Percentiles rank a stretch among this genome's conserved stretches.
phyloP scores from a whole-genome alignment of 2,888 invertebrate genomes.

The Zaprionus lineosus region DNA sequence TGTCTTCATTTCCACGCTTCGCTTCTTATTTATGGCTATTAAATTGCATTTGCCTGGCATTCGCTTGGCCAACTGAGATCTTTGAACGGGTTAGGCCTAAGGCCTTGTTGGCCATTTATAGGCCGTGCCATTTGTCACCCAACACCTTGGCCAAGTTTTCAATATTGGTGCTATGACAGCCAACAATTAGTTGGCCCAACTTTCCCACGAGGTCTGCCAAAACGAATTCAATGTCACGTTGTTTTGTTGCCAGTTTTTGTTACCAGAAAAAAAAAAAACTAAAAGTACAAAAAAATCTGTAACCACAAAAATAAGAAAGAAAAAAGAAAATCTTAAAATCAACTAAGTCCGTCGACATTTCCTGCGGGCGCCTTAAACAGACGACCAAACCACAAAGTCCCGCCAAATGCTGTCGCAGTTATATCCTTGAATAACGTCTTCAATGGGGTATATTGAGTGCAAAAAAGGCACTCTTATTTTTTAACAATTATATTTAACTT shows the following conservation, averaged over 20 bases:
- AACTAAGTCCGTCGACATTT: slow-evolving; percentile 20
- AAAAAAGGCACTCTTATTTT: too few relatives aligned
- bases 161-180: slow-evolving; percentile 12
- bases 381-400: slow-evolving; percentile 19
- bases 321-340: slow-evolving; percentile 3
- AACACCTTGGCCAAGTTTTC: slow-evolving; percentile 40
- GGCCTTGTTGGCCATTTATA: slow-evolving; percentile 17
- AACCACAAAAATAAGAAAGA: background rate
- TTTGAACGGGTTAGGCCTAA: background rate
- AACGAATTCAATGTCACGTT: slow-evolving; percentile 68
- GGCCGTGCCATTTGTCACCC: slow-evolving; percentile 43
- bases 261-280: background rate
- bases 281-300: background rate
- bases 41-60: slow-evolving; percentile 51
- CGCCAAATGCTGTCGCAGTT: slow-evolving; percentile 8
- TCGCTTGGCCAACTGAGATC: slow-evolving; percentile 2
- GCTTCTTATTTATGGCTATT: slow-evolving; percentile 61
- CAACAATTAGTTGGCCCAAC: slow-evolving; percentile 30
- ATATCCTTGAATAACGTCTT: background rate
- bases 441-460: slow-evolving; percentile 6
- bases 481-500: too few relatives aligned
- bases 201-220: slow-evolving; percentile 58
- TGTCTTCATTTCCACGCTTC: slow-evolving; percentile 47
- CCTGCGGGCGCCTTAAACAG: slow-evolving; percentile 55
- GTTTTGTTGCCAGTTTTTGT: background rate